These are phyloP conservation scores for Drosophila oshimai DNA, from an alignment of 1,140 invertebrate species.

Conservation along the genomic window DNA sequence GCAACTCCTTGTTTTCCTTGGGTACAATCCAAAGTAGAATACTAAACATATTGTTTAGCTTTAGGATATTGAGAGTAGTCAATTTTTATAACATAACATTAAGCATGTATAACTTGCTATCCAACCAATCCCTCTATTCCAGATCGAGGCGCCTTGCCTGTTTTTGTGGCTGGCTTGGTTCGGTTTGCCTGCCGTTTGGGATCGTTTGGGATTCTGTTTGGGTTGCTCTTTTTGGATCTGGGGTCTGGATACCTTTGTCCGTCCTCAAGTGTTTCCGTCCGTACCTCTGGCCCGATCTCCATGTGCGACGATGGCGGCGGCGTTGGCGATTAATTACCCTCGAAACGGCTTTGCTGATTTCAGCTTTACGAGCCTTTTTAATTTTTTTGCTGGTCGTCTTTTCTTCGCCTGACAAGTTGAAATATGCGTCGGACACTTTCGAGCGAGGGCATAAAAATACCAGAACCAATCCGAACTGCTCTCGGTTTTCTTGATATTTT, in stretches of 20 bases:
- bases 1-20: no score
- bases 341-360: conserved; percentile 71
- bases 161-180: conserved; percentile 5
- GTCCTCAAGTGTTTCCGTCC: conserved; percentile 13
- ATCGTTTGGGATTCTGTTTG: not conserved
- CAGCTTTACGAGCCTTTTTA: conserved; percentile 76
- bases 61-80: no score
- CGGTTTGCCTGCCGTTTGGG: conserved; percentile 12
- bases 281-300: conserved; percentile 10
- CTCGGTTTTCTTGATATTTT: conserved; percentile 30
- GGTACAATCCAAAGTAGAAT: no score
- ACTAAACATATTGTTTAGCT: no score
- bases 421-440: conserved; percentile 73
- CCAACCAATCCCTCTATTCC: conserved; percentile 9
- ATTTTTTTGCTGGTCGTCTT: conserved; percentile 56
- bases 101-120: conserved; percentile 5
- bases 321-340: conserved; percentile 70
- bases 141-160: conserved; percentile 21
- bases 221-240: conserved; percentile 20
- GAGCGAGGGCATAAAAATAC: conserved; percentile 67
- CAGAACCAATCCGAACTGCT: conserved; percentile 49
- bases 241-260: conserved; percentile 18
- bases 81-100: not conserved
- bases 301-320: conserved; percentile 40
- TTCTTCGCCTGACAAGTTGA: conserved; percentile 72